Base-by-base conservation (phyloP, 2,888 invertebrate species). In the Agriotes lineatus region DNA sequence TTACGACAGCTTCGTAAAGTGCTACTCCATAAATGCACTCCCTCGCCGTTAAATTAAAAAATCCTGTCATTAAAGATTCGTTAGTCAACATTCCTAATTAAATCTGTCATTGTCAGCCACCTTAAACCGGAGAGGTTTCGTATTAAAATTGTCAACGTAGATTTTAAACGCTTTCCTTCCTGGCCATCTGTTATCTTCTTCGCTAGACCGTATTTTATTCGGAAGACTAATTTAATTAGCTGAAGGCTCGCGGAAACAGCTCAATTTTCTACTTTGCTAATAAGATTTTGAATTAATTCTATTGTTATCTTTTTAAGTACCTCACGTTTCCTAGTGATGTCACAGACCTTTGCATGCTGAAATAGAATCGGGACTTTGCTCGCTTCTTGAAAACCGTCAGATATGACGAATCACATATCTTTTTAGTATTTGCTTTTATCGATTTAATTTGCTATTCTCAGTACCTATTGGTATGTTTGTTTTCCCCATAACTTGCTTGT, bases 151-250 rank as follows among this genome's bases (percentile, higher is more conserved):
- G 56, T 63, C 48, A 37, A 45, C 22, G 14, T 63, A 37, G 22
- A 57, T 76, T 68, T 59, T 37, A 67, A 56, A 59, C 54, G 44
- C 33, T 68, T 42, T 67, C 60, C 39, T 69, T 61, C 57, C 57
- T 64, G 48, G n/a, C 64, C 58, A 64, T 64, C 64, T 57, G 52
- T 39, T 50, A 66, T 39, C 52, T 66, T 42, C 59, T 59, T 39
- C 52, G 9, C 37, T 56, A 64, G 35, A 59, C 42, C 52, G 33
- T 59, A 66, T 59, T 59, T 58, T 58, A 59, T 59, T 39, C 59
- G 25, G 66, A 54, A 59, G 19, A 33, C 33, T 66, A 66, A 66
- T 66, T 66, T 52, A 66, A 66, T 66, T 65, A n/a, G 59, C 42
- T 59, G 50, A 42, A 59, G 58, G 30, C 52, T 59, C 35, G 25